Base-by-base conservation (phyloP, 2,888 invertebrate species). In the Hirtodrosophila confusa region DNA sequence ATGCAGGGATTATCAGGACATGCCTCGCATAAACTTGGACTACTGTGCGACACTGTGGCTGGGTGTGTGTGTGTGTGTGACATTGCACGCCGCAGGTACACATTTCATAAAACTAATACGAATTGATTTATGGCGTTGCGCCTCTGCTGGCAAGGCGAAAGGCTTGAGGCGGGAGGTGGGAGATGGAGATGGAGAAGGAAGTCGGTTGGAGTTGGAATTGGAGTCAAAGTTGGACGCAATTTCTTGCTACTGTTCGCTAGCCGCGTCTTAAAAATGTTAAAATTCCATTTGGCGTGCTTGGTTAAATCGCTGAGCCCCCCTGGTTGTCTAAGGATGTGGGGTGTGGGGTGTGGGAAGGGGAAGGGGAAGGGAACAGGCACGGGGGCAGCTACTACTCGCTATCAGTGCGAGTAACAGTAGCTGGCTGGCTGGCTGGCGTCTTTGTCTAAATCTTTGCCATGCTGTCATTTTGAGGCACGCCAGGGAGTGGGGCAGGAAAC, bases 41-140 rank as follows among this genome's bases (percentile, higher is more conserved):
- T 33, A 9, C 11, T 33, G 9, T 44, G 37, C 17, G 8, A 31
- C 31, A 31, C 33, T 55, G 37, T 35, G 17, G 27, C 1, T 65
- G 64, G 33, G 37, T 24, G 4, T 27, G 50, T 54, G 43, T 57
- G 36, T 75, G 41, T 69, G 57, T 61, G 45, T 58, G 68, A 31
- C 57, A 33, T 36, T 58, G 58, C 72, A 80, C 88, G 88, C 90
- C 89, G 89, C 89, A 89, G 90, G 90, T 90, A 90, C 89, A 90
- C 90, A 89, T 90, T 90, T 89, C 88, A 89, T 89, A 90, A 90
- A 90, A 90, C 90, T 90, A 90, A 90, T 90, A 90, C 90, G 90
- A 90, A 90, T 90, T 90, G 90, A 90, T 90, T 90, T 90, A 90
- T 90, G 90, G 86, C 69, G 65, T 64, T 65, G 63, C 37, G 57